phyloP scores from a whole-genome alignment of 1,140 invertebrate species.

The Calephelis virginiensis region DNA sequence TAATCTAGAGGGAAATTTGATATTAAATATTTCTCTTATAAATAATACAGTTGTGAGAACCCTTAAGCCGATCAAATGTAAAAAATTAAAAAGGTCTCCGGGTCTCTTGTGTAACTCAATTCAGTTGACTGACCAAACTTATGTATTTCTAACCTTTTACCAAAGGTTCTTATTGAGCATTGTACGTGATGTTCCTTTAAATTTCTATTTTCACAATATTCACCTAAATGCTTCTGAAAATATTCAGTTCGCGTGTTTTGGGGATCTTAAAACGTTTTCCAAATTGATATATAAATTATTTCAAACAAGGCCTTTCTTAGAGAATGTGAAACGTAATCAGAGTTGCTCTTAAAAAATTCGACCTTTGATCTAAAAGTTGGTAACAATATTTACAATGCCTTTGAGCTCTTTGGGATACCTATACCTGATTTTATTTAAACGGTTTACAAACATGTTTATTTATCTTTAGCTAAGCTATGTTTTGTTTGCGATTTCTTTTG shows the following conservation, averaged over 20 bases:
- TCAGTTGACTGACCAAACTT: constrained; percentile 1
- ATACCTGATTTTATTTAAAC: too few species aligned
- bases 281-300: constrained; percentile 17
- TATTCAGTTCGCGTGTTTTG: constrained; percentile 9
- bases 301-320: constrained; percentile 11
- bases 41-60: background rate
- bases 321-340: constrained; percentile 6
- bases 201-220: constrained; percentile 9
- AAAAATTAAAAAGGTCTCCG: background rate
- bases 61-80: background rate
- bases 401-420: background rate
- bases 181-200: constrained; percentile 12
- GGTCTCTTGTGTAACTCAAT: background rate
- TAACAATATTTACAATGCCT: background rate
- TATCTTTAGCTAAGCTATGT: too few species aligned
- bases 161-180: constrained; percentile 3
- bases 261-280: constrained; percentile 14
- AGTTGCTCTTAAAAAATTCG: background rate
- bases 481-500: too few species aligned
- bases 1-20: too few species aligned
- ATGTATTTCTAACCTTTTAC: constrained; percentile 14
- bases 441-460: too few species aligned
- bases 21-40: too few species aligned
- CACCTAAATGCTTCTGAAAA: background rate
- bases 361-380: background rate